Evolutionary conservation across 2,888 invertebrate genomes (phyloP), one percentile per base, ranked within the genome.

Genomic region (Arge pagana): DNA sequence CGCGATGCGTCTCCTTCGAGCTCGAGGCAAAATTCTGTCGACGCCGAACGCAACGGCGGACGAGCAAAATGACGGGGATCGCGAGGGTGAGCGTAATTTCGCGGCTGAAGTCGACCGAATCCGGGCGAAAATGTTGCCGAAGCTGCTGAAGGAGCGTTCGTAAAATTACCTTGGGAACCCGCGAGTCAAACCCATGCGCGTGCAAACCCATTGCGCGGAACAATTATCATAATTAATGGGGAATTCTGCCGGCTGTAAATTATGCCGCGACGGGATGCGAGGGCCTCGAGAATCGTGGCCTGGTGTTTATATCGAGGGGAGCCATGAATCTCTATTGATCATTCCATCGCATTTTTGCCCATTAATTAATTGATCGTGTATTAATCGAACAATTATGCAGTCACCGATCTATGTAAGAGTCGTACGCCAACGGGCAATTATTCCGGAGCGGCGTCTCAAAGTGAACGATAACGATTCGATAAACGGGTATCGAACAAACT

Each of bases 181-280:
- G 19, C 13, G 31, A 45, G 23, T 42, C 18, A 42, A 42, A n/a
- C 18, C 19, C 19, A 19, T 28, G 24, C 42, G 19, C 42, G 11
- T 42, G 33, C 45, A 45, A 43, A n/a, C n/a, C 43, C 42, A 51
- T 43, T 51, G 43, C 59, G 62, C 58, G 59, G 62, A 68, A 68
- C 62, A 64, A 67, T 67, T 67, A 67, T 68, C 65, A 67, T 66
- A 67, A 67, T 67, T 67, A 65, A 66, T 65, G 62, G 58, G 52
- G 50, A 58, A 60, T 58, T 61, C 56, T 56, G 55, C 58, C 58
- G 55, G 54, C 59, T 56, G 59, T 45, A 45, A 45, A n/a, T 35
- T 45, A 45, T 45, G 62, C 57, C 59, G 58, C 61, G 61, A 50
- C 53, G 48, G 54, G 56, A 28, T 40, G 35, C 50, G 37, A 33